Evolutionary conservation across 2,888 invertebrate genomes (phyloP), one percentile per base, ranked within the genome.

Genomic region (Spisula subtruncata): DNA sequence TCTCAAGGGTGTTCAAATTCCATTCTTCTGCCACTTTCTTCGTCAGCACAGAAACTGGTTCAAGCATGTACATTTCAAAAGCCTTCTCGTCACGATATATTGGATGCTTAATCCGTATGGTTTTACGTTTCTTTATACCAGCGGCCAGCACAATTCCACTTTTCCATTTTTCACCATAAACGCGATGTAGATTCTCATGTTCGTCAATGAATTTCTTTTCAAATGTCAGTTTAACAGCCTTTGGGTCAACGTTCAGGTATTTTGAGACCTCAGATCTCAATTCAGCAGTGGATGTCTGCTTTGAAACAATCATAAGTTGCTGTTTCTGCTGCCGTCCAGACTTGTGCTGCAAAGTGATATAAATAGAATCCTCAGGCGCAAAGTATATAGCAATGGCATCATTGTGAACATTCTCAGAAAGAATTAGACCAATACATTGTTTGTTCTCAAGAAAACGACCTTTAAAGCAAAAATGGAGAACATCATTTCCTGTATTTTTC

Each of bases 71-170:
- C 85, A 91, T 56, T 35, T 89, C 83, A 25, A 87, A 83, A n/a
- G 87, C 79, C 71, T 82, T 66, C 41, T 87, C 88, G 1, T 80
- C 85, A 20, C 75, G 32, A 20, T 56, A 66, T 6, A 35, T 71
- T 71, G 89, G 86, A 60, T 91, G 82, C 41, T 75, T 88, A 0
- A 91, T 85, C 25, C 80, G 25, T 16, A 91, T 41, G 4, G 85
- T 85, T 51, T 91, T 91, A 46, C 81, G 71, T 81, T 91, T 91
- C 85, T 91, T 91, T n/a, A 91, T 56, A 48, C 90, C 91, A 56
- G 87, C 91, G 66, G 16, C 18, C 8, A 91, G 41, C 29, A 51
- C 66, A 56, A 88, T 87, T 6, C 91, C 90, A 83, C 66, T 91
- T 20, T 60, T 35, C 75, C 89, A 87, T 14, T 71, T 82, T 16